These are phyloP conservation scores for Boloria euphrosyne DNA, from an alignment of 2,888 invertebrate genomes.

Conservation along the genomic window DNA sequence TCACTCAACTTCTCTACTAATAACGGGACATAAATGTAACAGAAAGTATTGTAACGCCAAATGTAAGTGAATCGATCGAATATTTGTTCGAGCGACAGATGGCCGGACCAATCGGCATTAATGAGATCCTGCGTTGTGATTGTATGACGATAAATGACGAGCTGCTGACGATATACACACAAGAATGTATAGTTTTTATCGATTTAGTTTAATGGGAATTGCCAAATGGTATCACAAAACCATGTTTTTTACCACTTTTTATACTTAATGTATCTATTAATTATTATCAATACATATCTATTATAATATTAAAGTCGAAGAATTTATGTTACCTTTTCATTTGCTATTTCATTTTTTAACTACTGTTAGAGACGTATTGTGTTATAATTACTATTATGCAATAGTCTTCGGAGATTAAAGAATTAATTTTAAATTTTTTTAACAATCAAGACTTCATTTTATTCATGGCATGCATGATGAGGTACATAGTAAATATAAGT, in stretches of 20 bases:
- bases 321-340: slow-evolving; percentile 17
- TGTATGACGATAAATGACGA: slow-evolving; percentile 52
- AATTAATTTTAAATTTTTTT: background rate
- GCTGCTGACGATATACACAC: slow-evolving; percentile 26
- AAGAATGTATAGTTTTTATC: background rate
- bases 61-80: slow-evolving; percentile 49
- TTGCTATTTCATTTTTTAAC: background rate
- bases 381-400: no score
- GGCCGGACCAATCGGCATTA: slow-evolving; percentile 60
- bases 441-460: no score
- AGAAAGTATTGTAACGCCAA: slow-evolving; percentile 31
- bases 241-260: no score
- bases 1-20: slow-evolving; percentile 1
- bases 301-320: background rate
- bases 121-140: slow-evolving; percentile 51
- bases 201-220: no score
- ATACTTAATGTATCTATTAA: no score
- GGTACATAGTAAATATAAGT: no score
- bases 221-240: no score
- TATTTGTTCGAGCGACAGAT: slow-evolving; percentile 61
- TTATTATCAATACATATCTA: no score
- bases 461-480: no score
- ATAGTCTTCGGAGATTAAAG: background rate
- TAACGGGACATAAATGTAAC: slow-evolving; percentile 8
- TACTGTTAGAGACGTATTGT: background rate